phyloP scores from a whole-genome alignment of 2,113 vertebrate species.

The Ochotona curzoniae region DNA sequence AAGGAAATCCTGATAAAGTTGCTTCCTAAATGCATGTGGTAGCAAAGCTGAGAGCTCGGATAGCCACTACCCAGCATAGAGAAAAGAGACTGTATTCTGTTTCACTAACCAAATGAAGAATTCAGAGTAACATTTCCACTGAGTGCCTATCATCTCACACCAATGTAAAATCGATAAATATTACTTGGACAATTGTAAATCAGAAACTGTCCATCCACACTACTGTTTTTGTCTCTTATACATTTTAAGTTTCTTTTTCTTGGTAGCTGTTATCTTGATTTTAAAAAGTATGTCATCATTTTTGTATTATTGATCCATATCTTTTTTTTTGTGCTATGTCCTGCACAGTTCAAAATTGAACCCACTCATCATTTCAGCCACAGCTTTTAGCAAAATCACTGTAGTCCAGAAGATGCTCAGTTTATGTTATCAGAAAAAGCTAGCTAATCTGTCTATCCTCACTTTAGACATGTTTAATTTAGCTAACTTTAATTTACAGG shows the following conservation, averaged over 20 bases:
- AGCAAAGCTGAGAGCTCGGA: too few relatives aligned
- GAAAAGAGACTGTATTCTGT: too few relatives aligned
- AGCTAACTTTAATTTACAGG: slow-evolving; percentile 5
- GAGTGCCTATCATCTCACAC: too few relatives aligned
- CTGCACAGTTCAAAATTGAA: neutral
- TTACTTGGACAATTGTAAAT: too few relatives aligned
- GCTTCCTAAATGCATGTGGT: neutral
- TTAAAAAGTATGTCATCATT: neutral
- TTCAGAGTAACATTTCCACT: too few relatives aligned
- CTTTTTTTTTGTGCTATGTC: neutral
- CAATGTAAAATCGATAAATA: too few relatives aligned
- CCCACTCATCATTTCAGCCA: neutral
- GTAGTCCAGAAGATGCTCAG: neutral
- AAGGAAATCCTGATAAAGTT: neutral
- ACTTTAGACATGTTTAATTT: neutral
- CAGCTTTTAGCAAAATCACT: neutral
- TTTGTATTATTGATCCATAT: neutral
- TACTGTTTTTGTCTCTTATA: neutral
- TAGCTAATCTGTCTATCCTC: neutral
- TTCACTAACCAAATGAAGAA: too few relatives aligned
- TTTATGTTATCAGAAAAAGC: neutral
- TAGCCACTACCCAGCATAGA: too few relatives aligned
- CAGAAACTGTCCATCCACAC: neutral
- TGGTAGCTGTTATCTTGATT: neutral
- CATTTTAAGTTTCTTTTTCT: neutral